Percentiles rank a stretch among this genome's conserved stretches.
phyloP scores from a whole-genome alignment of 1,140 invertebrate species.

The Battus philenor region DNA sequence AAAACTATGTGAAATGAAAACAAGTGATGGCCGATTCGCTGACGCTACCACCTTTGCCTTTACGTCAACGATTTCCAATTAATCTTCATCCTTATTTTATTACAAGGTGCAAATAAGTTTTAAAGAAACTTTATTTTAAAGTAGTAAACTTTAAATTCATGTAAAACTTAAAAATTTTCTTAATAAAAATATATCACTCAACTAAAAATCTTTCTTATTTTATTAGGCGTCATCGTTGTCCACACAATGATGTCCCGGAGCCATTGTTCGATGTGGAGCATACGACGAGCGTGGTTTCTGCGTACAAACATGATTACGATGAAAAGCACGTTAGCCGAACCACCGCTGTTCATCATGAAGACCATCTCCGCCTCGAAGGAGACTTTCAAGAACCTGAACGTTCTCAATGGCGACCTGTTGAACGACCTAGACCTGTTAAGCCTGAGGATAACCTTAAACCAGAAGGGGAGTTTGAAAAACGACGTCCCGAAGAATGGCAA shows the following conservation, averaged over 20 bases:
- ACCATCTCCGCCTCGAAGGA: slow-evolving; percentile 79
- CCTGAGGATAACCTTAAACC: slow-evolving; percentile 78
- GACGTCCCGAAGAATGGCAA: slow-evolving; percentile 77
- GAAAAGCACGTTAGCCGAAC: slow-evolving; percentile 78
- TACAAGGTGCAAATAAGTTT: slow-evolving; percentile 42
- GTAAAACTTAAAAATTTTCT: background rate
- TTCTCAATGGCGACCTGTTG: slow-evolving; percentile 74
- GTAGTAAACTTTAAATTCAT: background rate
- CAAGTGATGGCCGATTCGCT: slow-evolving; percentile 57
- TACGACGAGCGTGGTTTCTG: slow-evolving; percentile 77
- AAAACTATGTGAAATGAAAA: slow-evolving; percentile 41
- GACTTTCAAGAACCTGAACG: slow-evolving; percentile 76
- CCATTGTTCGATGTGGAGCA: slow-evolving; percentile 76
- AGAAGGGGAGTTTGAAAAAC: slow-evolving; percentile 78
- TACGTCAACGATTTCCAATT: slow-evolving; percentile 41
- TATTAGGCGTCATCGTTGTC: slow-evolving; percentile 79
- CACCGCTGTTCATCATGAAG: slow-evolving; percentile 73
- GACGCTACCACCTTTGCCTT: slow-evolving; percentile 54
- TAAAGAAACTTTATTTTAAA: background rate
- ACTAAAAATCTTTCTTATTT: slow-evolving; percentile 18
- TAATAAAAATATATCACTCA: background rate
- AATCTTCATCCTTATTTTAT: slow-evolving; percentile 55
- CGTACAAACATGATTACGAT: slow-evolving; percentile 81
- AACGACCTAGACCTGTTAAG: slow-evolving; percentile 75
- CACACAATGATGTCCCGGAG: slow-evolving; percentile 78